Evolutionary conservation across 2,888 invertebrate species (phyloP).

Genomic region (Brenthis daphne): DNA sequence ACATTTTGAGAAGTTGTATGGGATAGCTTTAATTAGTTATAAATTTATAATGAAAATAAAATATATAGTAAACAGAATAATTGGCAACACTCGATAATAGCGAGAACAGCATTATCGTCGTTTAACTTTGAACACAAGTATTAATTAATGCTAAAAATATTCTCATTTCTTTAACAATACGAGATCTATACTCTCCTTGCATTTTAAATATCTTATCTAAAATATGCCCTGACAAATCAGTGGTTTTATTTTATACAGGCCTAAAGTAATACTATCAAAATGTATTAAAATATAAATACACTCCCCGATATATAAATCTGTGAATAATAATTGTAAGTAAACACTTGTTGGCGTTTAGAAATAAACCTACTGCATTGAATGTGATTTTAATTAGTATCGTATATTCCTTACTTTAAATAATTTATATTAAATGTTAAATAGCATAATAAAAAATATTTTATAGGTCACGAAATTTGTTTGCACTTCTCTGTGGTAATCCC

Average conservation of each 20-base stretch:
- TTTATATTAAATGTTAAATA: constrained; percentile 22
- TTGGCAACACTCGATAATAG: constrained; percentile 9
- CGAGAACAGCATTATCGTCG: neutral
- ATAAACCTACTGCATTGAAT: constrained; percentile 51
- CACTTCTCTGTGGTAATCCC: constrained; percentile 22
- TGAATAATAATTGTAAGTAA: constrained; percentile 31
- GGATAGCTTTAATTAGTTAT: constrained; percentile 81
- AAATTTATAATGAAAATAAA: constrained; percentile 52
- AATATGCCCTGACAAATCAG: neutral
- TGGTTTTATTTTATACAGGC: constrained; percentile 28
- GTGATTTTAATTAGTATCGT: constrained; percentile 56
- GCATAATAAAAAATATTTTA: constrained; percentile 19
- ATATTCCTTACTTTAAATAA: constrained; percentile 23
- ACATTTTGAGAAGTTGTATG: constrained; percentile 77
- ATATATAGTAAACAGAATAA: constrained; percentile 41
- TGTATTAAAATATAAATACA: constrained; percentile 13
- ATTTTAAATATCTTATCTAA: neutral
- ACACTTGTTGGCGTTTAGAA: constrained; percentile 31
- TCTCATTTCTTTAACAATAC: too few species aligned
- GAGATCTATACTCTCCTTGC: neutral
- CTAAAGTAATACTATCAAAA: constrained; percentile 19
- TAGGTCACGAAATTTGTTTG: constrained; percentile 23
- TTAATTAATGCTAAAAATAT: too few species aligned
- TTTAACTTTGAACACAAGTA: neutral
- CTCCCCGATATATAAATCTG: constrained; percentile 18